A percentile compares a stretch with the other conserved stretches of the same genome.
These are phyloP conservation scores for Pontoporia blainvillei DNA, from an alignment of 2,113 vertebrate species.

Conservation along the genomic window DNA sequence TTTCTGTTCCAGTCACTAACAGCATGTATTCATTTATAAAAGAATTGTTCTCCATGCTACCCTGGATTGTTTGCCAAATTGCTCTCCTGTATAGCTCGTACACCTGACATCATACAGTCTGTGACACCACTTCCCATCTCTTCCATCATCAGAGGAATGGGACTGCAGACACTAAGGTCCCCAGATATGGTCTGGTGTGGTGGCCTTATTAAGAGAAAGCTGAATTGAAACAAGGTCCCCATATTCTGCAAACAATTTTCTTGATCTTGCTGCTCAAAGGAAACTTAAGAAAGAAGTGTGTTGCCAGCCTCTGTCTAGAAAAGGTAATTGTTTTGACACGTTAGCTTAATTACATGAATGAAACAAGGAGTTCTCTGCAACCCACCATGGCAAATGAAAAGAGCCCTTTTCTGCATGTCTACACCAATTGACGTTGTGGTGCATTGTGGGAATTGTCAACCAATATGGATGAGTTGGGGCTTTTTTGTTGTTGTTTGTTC, in stretches of 20 bases:
- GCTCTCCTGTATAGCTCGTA: slow-evolving; percentile 23
- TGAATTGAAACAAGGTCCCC: background rate
- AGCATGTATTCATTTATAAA: slow-evolving; percentile 63
- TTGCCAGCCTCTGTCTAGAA: background rate
- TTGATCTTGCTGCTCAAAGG: slow-evolving; percentile 23
- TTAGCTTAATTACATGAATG: slow-evolving; percentile 60
- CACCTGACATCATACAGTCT: background rate
- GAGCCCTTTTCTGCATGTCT: background rate
- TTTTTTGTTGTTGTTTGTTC: slow-evolving; percentile 24
- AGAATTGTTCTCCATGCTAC: background rate
- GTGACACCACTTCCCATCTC: background rate
- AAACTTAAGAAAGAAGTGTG: background rate
- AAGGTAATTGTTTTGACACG: slow-evolving; percentile 62
- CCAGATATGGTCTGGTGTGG: background rate
- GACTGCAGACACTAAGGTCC: background rate
- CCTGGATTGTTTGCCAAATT: slow-evolving; percentile 51
- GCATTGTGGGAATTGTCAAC: slow-evolving; percentile 39
- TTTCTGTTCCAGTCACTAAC: slow-evolving; percentile 29
- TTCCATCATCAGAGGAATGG: background rate
- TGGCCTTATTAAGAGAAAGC: slow-evolving; percentile 6
- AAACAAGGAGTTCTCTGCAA: background rate
- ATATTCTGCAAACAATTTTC: slow-evolving; percentile 34
- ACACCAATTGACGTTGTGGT: slow-evolving; percentile 25
- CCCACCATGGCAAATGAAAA: background rate
- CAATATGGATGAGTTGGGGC: background rate